A percentile compares a stretch with the other conserved stretches of the same genome.
phyloP scores from a whole-genome alignment of 2,113 vertebrate genomes.

The Muscicapa adusta region DNA sequence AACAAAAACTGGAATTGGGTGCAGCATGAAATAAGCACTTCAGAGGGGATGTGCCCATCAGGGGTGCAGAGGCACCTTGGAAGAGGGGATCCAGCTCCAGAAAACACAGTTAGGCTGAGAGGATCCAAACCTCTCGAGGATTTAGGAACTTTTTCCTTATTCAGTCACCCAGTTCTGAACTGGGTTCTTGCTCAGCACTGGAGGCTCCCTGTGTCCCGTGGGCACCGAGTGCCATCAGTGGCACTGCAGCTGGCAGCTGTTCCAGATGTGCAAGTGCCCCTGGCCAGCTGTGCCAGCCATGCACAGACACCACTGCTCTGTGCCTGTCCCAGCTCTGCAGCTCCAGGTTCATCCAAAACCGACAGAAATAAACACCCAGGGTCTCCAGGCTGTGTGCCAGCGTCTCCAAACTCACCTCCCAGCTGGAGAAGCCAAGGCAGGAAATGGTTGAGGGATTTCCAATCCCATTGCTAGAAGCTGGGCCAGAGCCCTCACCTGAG shows the following conservation, averaged over 20 bases:
- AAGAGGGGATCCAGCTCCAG: neutral
- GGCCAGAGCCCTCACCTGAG: neutral
- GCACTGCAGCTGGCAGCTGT: neutral
- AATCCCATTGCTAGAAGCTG: neutral
- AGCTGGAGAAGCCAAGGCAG: neutral
- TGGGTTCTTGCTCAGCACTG: neutral
- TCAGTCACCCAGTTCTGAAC: neutral
- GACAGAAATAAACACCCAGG: neutral
- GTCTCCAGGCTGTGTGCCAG: neutral
- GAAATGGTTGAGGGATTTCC: neutral
- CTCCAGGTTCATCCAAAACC: neutral
- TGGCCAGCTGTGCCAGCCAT: neutral
- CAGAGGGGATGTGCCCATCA: too few species aligned
- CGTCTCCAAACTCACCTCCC: neutral
- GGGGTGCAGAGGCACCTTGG: neutral
- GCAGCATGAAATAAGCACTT: neutral
- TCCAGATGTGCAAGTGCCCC: neutral
- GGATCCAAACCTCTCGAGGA: neutral
- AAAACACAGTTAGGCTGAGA: neutral
- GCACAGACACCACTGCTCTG: neutral
- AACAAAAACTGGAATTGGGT: neutral
- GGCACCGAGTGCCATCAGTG: neutral
- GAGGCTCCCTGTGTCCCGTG: neutral
- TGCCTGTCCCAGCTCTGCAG: neutral
- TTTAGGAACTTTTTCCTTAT: neutral